Evolutionary conservation across 1,140 invertebrate genomes (phyloP).

Genomic region (Lucilia cuprina): DNA sequence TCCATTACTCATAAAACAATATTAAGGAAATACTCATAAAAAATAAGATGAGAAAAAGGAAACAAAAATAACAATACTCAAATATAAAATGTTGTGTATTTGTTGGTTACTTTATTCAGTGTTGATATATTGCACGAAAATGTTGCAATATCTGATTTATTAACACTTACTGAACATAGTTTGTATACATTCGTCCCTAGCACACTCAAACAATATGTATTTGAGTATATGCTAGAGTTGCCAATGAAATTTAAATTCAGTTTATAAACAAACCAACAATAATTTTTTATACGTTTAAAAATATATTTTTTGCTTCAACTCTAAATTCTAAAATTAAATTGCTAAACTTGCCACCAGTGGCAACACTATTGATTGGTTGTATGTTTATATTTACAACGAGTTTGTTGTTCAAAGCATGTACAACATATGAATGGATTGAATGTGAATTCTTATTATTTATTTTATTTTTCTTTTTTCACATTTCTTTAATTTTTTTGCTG

Average conservation of each 20-base stretch:
- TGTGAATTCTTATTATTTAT: not conserved
- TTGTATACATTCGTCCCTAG: not conserved
- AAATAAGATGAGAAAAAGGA: not conserved
- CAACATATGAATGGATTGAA: not conserved
- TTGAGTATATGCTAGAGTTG: not conserved
- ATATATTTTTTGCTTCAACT: too few species aligned
- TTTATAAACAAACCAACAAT: too few species aligned
- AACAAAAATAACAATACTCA: not conserved
- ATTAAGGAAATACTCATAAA: not conserved
- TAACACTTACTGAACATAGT: constrained; percentile 3
- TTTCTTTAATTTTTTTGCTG: not conserved
- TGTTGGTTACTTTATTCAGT: not conserved
- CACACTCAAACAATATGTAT: not conserved
- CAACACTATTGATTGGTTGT: not conserved
- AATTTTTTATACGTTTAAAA: too few species aligned
- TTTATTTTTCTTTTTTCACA: not conserved
- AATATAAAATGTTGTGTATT: not conserved
- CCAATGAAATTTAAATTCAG: not conserved
- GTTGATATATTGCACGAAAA: constrained; percentile 16
- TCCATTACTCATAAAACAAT: constrained; percentile 29
- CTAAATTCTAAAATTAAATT: not conserved
- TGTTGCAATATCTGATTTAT: constrained; percentile 27
- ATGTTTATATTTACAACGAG: not conserved
- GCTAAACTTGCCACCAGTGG: not conserved
- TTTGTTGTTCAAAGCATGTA: not conserved